These are phyloP conservation scores for Limnephilus auricula DNA, from an alignment of 2,888 invertebrate species.

Conservation along the genomic window DNA sequence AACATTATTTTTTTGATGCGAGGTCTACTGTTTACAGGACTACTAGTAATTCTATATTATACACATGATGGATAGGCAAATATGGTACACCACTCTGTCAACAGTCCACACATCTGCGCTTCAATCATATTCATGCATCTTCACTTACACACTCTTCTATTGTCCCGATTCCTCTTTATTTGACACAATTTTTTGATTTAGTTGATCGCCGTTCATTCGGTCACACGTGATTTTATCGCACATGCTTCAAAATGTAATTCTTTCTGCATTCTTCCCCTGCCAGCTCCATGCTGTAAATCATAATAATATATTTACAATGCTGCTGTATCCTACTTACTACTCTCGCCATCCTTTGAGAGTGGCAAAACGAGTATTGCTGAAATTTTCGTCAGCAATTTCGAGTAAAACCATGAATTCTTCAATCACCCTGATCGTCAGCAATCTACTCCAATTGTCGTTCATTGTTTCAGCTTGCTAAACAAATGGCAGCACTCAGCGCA, in stretches of 20 bases:
- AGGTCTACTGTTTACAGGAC: no score
- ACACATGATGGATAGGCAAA: no score
- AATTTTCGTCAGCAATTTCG: not conserved
- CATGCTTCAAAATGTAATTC: not conserved
- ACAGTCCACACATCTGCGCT: no score
- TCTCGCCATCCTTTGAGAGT: not conserved
- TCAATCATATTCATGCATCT: no score
- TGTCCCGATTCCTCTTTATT: no score
- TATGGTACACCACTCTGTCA: no score
- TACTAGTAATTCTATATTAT: no score
- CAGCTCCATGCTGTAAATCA: not conserved
- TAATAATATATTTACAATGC: not conserved
- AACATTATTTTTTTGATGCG: no score
- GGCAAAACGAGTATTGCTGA: not conserved
- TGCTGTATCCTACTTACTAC: no score
- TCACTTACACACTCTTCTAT: no score
- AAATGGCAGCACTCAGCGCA: slow-evolving; percentile 44
- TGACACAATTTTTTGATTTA: not conserved
- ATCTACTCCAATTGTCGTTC: slow-evolving; percentile 21
- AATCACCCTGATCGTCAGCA: not conserved
- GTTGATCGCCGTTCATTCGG: not conserved
- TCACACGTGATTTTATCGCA: not conserved
- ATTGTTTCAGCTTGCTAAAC: slow-evolving; percentile 31
- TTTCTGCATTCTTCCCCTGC: not conserved
- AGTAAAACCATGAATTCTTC: not conserved